Evolutionary conservation across 2,888 invertebrate species (phyloP).

Genomic region (Macrophya alboannulata): DNA sequence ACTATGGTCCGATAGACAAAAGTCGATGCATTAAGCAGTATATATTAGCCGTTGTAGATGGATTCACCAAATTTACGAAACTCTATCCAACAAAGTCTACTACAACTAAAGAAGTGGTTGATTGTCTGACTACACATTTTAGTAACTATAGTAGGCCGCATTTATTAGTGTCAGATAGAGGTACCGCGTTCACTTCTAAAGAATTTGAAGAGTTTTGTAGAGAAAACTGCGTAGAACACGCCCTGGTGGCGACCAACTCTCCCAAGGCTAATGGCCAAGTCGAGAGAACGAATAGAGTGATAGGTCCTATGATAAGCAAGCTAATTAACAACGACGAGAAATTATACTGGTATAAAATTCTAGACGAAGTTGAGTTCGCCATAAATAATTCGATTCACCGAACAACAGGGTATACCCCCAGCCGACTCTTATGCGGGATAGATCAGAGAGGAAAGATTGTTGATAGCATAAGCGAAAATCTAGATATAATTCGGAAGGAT

Average conservation of each 20-base stretch:
- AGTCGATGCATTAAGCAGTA: slow-evolving; percentile 53
- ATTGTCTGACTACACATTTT: slow-evolving; percentile 49
- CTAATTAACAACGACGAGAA: not conserved
- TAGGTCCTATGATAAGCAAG: slow-evolving; percentile 18
- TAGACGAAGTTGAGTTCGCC: not conserved
- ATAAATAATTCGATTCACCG: slow-evolving; percentile 26
- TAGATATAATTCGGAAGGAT: not conserved
- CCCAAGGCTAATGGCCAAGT: slow-evolving; percentile 29
- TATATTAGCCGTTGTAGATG: slow-evolving; percentile 58
- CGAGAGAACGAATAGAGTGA: not conserved
- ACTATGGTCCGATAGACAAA: slow-evolving; percentile 58
- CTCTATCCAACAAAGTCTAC: slow-evolving; percentile 59
- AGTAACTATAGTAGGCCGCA: slow-evolving; percentile 57
- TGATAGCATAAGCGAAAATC: not conserved
- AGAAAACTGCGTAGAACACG: not conserved
- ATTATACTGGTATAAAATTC: slow-evolving; percentile 4
- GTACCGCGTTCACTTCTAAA: slow-evolving; percentile 57
- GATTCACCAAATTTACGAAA: slow-evolving; percentile 60
- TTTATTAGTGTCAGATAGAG: slow-evolving; percentile 55
- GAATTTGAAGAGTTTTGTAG: slow-evolving; percentile 40
- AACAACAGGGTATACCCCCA: slow-evolving; percentile 21
- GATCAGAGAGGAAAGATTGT: slow-evolving; percentile 22
- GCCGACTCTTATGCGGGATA: not conserved
- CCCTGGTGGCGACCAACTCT: not conserved
- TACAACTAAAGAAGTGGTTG: slow-evolving; percentile 49